phyloP scores from a whole-genome alignment of 2,888 invertebrate species.

The Microplitis deprimator region DNA sequence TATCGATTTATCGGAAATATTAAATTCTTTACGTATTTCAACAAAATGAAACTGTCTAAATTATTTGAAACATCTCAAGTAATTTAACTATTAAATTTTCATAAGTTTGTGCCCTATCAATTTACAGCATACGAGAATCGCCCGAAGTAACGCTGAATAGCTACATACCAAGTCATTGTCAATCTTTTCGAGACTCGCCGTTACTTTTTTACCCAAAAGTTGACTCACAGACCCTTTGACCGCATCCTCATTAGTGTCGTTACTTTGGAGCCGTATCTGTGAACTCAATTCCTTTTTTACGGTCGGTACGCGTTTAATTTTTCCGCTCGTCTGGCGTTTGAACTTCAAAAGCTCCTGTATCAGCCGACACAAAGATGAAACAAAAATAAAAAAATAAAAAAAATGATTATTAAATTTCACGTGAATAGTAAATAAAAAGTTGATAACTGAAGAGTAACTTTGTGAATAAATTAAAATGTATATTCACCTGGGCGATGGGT shows the following conservation, averaged over 20 bases:
- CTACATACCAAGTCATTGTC: slow-evolving; percentile 28
- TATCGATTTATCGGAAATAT: no score
- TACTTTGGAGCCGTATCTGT: slow-evolving; percentile 63
- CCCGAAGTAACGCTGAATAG: background rate
- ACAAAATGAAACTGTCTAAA: no score
- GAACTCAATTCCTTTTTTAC: slow-evolving; percentile 67
- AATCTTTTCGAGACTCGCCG: slow-evolving; percentile 11
- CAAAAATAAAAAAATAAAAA: slow-evolving; percentile 39
- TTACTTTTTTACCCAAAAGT: slow-evolving; percentile 17
- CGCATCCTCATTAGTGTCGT: slow-evolving; percentile 54
- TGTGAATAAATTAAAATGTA: background rate
- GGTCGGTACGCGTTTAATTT: slow-evolving; percentile 59
- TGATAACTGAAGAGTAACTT: background rate
- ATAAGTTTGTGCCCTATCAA: no score
- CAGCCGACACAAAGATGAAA: slow-evolving; percentile 50
- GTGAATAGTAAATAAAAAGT: background rate
- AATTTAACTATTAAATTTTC: no score
- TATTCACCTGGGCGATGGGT: slow-evolving; percentile 4
- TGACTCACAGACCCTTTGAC: slow-evolving; percentile 18
- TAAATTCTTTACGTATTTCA: no score
- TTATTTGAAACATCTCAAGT: no score
- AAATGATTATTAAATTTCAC: background rate
- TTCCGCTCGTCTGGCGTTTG: slow-evolving; percentile 52
- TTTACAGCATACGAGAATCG: background rate
- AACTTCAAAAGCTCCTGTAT: slow-evolving; percentile 61